Conservation (phyloP, 2,797 vertebrate species). For the Gallinago nigripennis region DNA sequence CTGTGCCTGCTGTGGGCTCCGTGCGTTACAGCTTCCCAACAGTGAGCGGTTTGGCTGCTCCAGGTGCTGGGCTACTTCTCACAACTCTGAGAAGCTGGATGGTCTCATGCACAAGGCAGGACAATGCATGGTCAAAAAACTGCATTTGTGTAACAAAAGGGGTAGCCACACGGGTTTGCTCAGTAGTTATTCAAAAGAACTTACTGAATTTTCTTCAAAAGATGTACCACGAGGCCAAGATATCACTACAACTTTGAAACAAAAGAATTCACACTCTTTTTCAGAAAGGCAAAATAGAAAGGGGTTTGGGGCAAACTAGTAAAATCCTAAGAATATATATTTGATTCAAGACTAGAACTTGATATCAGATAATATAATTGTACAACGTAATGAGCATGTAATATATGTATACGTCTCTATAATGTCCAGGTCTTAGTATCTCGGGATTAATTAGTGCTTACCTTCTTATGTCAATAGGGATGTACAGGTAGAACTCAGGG, state of each 20-base stretch:
- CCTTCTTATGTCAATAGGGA: background rate
- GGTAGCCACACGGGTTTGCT: background rate
- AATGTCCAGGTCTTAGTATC: background rate
- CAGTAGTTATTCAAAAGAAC: background rate
- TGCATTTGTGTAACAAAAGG: background rate
- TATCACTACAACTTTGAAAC: background rate
- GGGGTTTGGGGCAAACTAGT: background rate
- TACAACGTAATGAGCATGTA: background rate
- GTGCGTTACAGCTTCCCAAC: background rate
- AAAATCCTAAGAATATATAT: background rate
- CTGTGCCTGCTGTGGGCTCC: background rate
- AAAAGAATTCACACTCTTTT: background rate
- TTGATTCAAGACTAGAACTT: background rate
- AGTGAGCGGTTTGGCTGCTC: background rate
- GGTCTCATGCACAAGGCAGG: background rate
- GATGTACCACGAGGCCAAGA: background rate
- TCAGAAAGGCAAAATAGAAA: background rate
- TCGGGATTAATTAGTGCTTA: background rate
- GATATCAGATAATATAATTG: background rate
- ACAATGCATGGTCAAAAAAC: background rate
- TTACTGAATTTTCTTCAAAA: background rate
- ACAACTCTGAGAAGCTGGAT: background rate
- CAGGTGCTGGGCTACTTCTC: background rate
- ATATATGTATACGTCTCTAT: accelerated
- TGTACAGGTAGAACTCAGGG: background rate